A percentile compares a stretch with the other conserved stretches of the same genome.
Evolutionary conservation across 2,113 vertebrate genomes (phyloP).

Genomic region (Sclerurus mexicanus): DNA sequence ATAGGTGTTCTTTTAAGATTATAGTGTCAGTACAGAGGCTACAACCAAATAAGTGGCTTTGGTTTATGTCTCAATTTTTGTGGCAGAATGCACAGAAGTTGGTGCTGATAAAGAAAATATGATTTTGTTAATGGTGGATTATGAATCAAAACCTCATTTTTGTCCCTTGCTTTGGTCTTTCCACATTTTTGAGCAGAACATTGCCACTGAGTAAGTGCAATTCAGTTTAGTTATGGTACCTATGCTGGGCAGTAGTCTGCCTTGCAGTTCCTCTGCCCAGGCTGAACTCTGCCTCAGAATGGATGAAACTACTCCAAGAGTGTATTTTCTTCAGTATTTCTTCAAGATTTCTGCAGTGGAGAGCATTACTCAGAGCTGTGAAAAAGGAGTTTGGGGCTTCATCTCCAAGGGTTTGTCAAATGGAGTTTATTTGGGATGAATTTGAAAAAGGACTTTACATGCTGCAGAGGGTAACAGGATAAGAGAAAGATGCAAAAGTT

Average conservation of each 20-base stretch:
- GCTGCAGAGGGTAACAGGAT: background rate
- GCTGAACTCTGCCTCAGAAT: background rate
- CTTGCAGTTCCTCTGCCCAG: background rate
- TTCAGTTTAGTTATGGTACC: background rate
- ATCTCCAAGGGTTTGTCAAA: background rate
- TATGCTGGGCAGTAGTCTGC: background rate
- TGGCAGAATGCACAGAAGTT: background rate
- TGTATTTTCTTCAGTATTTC: background rate
- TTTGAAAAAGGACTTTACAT: background rate
- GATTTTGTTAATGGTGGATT: background rate
- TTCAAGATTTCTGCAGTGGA: background rate
- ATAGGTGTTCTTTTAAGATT: background rate
- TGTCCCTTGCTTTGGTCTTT: background rate
- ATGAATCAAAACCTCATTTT: background rate
- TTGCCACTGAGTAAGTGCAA: background rate
- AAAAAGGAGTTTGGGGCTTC: background rate
- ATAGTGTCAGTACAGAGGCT: background rate
- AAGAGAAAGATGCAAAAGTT: background rate
- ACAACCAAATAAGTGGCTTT: background rate
- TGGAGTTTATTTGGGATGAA: background rate
- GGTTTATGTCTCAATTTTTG: background rate
- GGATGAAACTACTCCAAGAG: background rate
- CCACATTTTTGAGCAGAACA: background rate
- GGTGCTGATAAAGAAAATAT: background rate
- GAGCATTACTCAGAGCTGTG: background rate